A percentile compares a stretch with the other conserved stretches of the same genome.
These are phyloP conservation scores for Lagria hirta DNA, from an alignment of 2,888 invertebrate species.

Conservation along the genomic window DNA sequence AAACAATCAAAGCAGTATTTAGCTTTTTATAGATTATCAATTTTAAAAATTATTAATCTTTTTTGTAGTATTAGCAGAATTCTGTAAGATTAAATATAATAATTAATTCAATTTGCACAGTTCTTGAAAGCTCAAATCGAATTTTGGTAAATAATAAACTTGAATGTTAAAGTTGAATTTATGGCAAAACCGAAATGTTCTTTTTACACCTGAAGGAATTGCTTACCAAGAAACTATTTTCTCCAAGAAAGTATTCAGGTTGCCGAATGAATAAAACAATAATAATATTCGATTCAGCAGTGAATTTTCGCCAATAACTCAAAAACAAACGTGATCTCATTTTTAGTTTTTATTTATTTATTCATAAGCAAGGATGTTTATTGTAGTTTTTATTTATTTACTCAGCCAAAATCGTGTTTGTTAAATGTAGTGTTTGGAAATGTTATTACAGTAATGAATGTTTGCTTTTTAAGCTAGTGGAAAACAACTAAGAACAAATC, in stretches of 20 bases:
- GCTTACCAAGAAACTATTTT: conserved; percentile 3
- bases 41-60: no score
- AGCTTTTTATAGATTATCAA: no score
- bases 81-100: no score
- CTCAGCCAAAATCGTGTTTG: conserved; percentile 2
- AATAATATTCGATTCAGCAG: conserved; percentile 18
- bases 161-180: no score
- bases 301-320: conserved; percentile 16
- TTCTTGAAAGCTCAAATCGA: no score
- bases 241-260: conserved; percentile 5
- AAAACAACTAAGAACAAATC: conserved; percentile 19
- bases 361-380: conserved; percentile 10
- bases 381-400: no score
- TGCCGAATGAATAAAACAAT: conserved; percentile 15
- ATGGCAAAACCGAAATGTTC: conserved; percentile 10
- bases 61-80: no score
- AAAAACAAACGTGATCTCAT: conserved; percentile 1
- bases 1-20: no score
- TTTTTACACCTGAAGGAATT: conserved; percentile 16
- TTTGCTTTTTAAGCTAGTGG: conserved; percentile 7
- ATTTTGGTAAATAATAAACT: no score
- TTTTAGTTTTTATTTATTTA: conserved; percentile 2
- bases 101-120: no score
- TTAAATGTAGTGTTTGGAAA: conserved; percentile 4
- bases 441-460: conserved; percentile 9